phyloP scores from a whole-genome alignment of 2,888 invertebrate species.

The Octonoba sinensis region DNA sequence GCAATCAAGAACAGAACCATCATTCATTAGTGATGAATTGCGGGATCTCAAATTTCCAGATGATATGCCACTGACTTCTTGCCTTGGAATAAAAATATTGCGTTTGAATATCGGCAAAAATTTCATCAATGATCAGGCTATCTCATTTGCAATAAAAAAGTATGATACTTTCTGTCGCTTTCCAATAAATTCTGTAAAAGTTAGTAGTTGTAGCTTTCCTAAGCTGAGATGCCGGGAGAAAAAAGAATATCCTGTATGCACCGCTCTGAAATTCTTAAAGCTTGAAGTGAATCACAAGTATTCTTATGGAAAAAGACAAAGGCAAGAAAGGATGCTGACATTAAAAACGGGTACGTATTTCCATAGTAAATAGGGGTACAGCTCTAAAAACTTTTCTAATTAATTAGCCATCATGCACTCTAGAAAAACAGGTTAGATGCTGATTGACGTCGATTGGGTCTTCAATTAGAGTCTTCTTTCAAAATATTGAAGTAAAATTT shows the following conservation, averaged over 20 bases:
- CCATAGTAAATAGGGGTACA: too few species aligned
- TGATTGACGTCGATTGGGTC: too few species aligned
- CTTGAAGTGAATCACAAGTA: slow-evolving; percentile 22
- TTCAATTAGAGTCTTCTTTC: too few species aligned
- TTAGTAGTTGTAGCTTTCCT: slow-evolving; percentile 23
- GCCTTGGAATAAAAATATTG: slow-evolving; percentile 13
- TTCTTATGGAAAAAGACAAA: slow-evolving; percentile 31
- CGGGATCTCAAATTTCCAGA: slow-evolving; percentile 30
- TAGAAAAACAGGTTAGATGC: too few species aligned
- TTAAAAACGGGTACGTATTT: slow-evolving; percentile 33
- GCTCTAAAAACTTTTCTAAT: too few species aligned
- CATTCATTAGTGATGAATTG: slow-evolving; percentile 6
- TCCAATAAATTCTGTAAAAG: slow-evolving; percentile 23
- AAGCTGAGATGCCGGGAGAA: slow-evolving; percentile 42
- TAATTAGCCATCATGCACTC: too few species aligned
- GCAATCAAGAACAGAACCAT: slow-evolving; percentile 23
- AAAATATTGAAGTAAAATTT: too few species aligned
- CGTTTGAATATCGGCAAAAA: slow-evolving; percentile 4
- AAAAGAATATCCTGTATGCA: slow-evolving; percentile 20
- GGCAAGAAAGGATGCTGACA: slow-evolving; percentile 26
- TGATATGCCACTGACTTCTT: slow-evolving; percentile 38
- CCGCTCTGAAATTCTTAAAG: not conserved
- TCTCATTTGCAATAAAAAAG: slow-evolving; percentile 7
- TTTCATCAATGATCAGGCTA: slow-evolving; percentile 1
- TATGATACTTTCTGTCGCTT: slow-evolving; percentile 42